Percentiles rank a stretch among this genome's conserved stretches.
These are phyloP conservation scores for Addax nasomaculatus DNA, from an alignment of 2,113 vertebrate genomes.

Conservation along the genomic window DNA sequence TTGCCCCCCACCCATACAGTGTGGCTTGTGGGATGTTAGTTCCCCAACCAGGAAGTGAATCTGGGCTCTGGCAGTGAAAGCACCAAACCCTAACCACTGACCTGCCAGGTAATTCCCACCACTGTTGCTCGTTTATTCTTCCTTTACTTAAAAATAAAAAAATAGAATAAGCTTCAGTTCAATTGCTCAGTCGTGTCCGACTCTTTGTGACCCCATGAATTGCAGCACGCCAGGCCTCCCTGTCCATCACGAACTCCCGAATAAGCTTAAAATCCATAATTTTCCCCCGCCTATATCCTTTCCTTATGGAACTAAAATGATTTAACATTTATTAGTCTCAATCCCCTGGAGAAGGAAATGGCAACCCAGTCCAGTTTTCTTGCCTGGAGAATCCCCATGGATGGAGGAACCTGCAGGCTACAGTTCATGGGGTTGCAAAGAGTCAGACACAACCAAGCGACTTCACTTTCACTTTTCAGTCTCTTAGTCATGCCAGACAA, in stretches of 20 bases:
- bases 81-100: neutral
- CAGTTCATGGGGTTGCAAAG: neutral
- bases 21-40: neutral
- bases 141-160: conserved; percentile 2
- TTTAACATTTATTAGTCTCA: neutral
- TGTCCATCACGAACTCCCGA: neutral
- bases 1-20: neutral
- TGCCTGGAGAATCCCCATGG: neutral
- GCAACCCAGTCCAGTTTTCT: neutral
- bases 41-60: neutral
- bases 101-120: neutral
- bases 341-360: neutral
- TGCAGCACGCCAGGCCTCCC: too few species aligned
- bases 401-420: neutral
- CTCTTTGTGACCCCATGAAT: too few species aligned
- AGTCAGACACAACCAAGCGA: neutral
- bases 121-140: neutral
- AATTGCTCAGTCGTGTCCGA: too few species aligned
- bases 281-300: neutral
- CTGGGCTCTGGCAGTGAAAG: neutral
- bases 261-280: neutral
- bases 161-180: neutral
- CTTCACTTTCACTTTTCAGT: neutral
- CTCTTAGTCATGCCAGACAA: neutral
- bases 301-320: neutral